These are phyloP conservation scores for Campoplex nolae DNA, from an alignment of 2,888 invertebrate genomes.

Conservation along the genomic window DNA sequence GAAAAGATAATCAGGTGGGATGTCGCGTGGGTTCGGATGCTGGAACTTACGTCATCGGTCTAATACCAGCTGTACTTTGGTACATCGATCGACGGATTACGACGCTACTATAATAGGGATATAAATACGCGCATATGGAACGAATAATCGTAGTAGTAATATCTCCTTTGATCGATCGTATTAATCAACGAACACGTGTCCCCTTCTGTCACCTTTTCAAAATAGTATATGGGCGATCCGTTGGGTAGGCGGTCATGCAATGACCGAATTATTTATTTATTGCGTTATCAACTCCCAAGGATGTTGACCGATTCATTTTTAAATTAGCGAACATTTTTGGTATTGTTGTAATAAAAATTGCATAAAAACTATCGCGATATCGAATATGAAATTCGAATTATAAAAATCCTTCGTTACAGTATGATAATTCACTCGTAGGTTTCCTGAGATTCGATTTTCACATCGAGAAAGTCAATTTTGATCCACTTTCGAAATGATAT, in stretches of 20 bases:
- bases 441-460: too few species aligned
- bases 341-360: too few species aligned
- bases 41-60: constrained; percentile 43
- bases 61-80: constrained; percentile 7
- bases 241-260: neutral
- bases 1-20: constrained; percentile 35
- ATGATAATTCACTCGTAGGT: too few species aligned
- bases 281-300: neutral
- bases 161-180: constrained; percentile 31
- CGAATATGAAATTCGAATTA: too few species aligned
- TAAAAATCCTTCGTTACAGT: too few species aligned
- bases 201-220: neutral
- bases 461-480: too few species aligned
- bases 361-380: too few species aligned
- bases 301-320: too few species aligned
- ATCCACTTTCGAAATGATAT: too few species aligned
- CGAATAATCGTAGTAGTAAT: neutral
- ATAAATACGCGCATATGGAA: neutral
- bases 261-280: neutral
- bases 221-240: neutral
- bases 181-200: constrained; percentile 32
- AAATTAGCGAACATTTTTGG: too few species aligned
- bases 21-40: constrained; percentile 39
- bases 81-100: neutral
- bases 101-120: neutral